Conservation (phyloP, 2,888 invertebrate species). For the Apocheima hispidaria region DNA sequence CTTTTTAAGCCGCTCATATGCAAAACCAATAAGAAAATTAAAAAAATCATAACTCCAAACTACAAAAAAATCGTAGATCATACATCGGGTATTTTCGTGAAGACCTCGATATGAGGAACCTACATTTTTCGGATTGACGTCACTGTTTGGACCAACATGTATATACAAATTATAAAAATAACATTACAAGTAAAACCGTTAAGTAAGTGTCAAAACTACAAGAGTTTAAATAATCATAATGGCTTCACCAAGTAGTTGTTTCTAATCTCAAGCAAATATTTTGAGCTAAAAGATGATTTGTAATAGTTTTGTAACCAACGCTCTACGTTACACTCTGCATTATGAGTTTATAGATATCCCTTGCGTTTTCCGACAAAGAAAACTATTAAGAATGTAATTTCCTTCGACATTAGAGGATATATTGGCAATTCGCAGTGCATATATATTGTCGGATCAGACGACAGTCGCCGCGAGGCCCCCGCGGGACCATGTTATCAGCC, state of each 20-base stretch:
- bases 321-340: background rate
- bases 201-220: too few relatives aligned
- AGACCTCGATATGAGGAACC: too few relatives aligned
- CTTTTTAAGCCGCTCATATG: too few relatives aligned
- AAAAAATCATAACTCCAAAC: too few relatives aligned
- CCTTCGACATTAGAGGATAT: conserved; percentile 53
- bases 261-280: background rate
- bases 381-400: conserved; percentile 58
- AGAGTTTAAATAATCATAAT: too few relatives aligned
- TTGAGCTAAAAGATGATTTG: background rate
- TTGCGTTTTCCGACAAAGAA: conserved; percentile 34
- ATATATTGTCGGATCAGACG: conserved; percentile 60
- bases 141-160: too few relatives aligned
- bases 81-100: too few relatives aligned
- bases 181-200: too few relatives aligned
- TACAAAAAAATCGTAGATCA: too few relatives aligned
- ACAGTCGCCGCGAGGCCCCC: conserved; percentile 45
- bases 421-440: conserved; percentile 65
- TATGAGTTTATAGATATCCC: conserved; percentile 19
- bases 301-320: background rate
- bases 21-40: too few relatives aligned
- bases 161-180: too few relatives aligned
- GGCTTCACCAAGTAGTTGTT: background rate
- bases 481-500: conserved; percentile 53
- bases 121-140: too few relatives aligned